phyloP scores from a whole-genome alignment of 2,113 vertebrate species.

The Atlantisia rogersi region DNA sequence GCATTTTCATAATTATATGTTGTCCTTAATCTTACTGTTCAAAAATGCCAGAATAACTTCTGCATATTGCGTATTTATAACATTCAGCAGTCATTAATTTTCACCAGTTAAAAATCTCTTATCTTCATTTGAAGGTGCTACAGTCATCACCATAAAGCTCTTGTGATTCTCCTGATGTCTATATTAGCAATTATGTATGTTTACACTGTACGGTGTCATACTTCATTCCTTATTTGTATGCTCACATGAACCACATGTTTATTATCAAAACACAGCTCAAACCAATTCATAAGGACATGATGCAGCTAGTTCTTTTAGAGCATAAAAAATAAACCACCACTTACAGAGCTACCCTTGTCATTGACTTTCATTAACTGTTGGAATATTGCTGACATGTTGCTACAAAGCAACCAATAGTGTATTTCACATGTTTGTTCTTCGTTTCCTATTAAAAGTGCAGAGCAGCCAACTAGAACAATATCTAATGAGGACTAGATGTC shows the following conservation, averaged over 20 bases:
- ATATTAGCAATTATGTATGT: constrained; percentile 12
- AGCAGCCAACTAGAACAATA: constrained; percentile 51
- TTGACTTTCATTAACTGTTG: constrained; percentile 24
- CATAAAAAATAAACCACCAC: not conserved
- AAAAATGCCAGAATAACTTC: not conserved
- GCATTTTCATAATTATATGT: not conserved
- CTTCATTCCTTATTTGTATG: not conserved
- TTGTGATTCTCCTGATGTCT: not conserved
- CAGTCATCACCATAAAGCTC: not conserved
- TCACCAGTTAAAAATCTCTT: not conserved
- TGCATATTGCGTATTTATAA: not conserved
- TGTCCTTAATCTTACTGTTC: not conserved
- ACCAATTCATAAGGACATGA: constrained; percentile 18
- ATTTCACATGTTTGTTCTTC: constrained; percentile 39
- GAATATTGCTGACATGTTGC: constrained; percentile 23
- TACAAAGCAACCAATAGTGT: constrained; percentile 39
- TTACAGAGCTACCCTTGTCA: constrained; percentile 14
- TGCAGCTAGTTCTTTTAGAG: constrained; percentile 19
- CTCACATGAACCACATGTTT: not conserved
- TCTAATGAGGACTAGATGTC: constrained; percentile 63
- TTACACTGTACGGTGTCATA: not conserved
- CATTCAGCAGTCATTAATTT: not conserved
- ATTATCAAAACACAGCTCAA: constrained; percentile 35
- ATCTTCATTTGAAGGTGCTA: not conserved
- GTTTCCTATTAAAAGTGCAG: constrained; percentile 58